phyloP scores from a whole-genome alignment of 2,113 vertebrate species.

The Ameiurus melas region DNA sequence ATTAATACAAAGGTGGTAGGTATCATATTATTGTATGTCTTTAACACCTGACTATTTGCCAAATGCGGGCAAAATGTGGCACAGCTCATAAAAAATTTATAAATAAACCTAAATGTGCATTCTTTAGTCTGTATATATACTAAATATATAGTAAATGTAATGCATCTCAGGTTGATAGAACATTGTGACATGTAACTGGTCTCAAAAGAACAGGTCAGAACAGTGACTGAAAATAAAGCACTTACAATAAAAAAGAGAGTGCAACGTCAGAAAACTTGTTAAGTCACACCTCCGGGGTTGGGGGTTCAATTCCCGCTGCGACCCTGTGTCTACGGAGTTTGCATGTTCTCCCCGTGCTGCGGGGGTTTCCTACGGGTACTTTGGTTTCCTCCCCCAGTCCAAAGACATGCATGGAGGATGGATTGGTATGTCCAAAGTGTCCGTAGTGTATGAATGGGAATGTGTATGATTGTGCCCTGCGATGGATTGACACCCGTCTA shows the following conservation, averaged over 20 bases:
- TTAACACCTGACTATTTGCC: not conserved
- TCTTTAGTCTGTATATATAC: not conserved
- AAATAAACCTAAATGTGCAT: not conserved
- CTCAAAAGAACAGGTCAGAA: not conserved
- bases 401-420: no score
- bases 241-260: not conserved
- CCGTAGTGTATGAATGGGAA: no score
- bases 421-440: no score
- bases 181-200: not conserved
- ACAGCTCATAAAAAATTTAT: not conserved
- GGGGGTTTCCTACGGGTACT: no score
- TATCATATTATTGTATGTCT: not conserved
- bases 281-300: no score
- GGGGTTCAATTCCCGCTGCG: no score
- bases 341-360: no score
- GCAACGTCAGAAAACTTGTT: no score
- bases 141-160: not conserved
- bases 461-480: no score
- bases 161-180: not conserved
- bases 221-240: not conserved
- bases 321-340: no score
- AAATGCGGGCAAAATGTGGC: not conserved
- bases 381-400: no score
- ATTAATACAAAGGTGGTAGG: constrained; percentile 11
- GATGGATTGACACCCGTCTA: no score